Evolutionary conservation across 1,140 invertebrate genomes (phyloP).

Genomic region (Lepidurus couesii): DNA sequence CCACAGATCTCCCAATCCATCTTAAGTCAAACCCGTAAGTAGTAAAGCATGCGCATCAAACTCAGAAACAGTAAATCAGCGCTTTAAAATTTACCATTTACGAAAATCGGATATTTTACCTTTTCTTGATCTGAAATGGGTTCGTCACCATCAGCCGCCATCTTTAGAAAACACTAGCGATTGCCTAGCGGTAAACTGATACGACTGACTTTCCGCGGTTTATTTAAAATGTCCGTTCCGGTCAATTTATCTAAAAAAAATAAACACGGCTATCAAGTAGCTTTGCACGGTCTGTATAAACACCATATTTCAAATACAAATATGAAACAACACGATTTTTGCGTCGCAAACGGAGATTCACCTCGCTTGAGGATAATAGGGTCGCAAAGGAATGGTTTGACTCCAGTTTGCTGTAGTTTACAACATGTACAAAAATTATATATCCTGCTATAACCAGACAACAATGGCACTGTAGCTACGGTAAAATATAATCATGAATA

Average conservation of each 20-base stretch:
- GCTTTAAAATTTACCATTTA: no score
- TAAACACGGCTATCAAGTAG: not conserved
- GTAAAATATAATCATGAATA: not conserved
- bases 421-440: not conserved
- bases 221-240: not conserved
- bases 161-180: slow-evolving; percentile 41
- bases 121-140: slow-evolving; percentile 80
- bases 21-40: no score
- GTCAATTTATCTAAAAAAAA: no score
- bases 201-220: not conserved
- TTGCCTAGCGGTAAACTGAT: not conserved
- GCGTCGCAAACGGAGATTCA: not conserved
- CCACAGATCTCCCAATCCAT: no score
- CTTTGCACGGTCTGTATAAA: not conserved
- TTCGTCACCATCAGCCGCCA: slow-evolving; percentile 61
- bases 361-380: not conserved
- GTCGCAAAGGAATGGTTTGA: not conserved
- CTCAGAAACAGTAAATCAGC: no score
- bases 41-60: no score
- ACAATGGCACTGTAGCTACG: not conserved
- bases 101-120: slow-evolving; percentile 40
- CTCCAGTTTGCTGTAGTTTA: not conserved
- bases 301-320: not conserved
- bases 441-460: not conserved
- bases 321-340: no score